A percentile compares a stretch with the other conserved stretches of the same genome.
Conservation (phyloP, 2,113 vertebrate species). For the Poecile atricapillus region DNA sequence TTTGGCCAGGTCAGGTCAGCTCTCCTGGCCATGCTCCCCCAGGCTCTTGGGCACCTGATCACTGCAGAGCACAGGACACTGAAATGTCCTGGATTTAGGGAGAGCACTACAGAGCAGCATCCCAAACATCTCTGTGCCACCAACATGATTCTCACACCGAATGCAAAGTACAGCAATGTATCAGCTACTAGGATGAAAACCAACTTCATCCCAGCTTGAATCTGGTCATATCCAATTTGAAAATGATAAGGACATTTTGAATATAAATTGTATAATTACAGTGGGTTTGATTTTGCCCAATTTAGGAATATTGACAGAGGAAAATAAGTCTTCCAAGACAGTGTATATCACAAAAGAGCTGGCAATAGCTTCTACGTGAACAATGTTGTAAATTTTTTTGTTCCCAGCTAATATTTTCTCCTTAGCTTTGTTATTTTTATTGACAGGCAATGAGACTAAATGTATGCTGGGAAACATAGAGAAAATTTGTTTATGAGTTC, state of each 20-base stretch:
- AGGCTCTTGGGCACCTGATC: too few species aligned
- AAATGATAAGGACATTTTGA: neutral
- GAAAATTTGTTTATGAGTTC: neutral
- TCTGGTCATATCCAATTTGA: neutral
- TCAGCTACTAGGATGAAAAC: neutral
- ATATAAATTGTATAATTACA: neutral
- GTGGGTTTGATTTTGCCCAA: neutral
- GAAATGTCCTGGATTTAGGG: neutral
- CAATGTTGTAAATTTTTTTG: neutral
- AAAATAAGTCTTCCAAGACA: neutral
- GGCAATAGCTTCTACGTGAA: neutral
- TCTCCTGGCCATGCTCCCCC: neutral
- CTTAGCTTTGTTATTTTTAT: neutral
- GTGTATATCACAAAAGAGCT: neutral
- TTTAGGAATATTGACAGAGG: neutral
- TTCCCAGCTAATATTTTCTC: neutral
- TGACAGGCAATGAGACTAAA: neutral
- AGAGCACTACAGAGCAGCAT: neutral
- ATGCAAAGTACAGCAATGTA: neutral
- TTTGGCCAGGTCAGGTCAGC: neutral
- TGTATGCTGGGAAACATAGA: neutral
- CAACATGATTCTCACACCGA: neutral
- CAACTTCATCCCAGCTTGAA: neutral
- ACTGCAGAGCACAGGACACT: neutral
- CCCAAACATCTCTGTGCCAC: neutral